phyloP scores from a whole-genome alignment of 2,113 vertebrate genomes.

The Procavia capensis region DNA sequence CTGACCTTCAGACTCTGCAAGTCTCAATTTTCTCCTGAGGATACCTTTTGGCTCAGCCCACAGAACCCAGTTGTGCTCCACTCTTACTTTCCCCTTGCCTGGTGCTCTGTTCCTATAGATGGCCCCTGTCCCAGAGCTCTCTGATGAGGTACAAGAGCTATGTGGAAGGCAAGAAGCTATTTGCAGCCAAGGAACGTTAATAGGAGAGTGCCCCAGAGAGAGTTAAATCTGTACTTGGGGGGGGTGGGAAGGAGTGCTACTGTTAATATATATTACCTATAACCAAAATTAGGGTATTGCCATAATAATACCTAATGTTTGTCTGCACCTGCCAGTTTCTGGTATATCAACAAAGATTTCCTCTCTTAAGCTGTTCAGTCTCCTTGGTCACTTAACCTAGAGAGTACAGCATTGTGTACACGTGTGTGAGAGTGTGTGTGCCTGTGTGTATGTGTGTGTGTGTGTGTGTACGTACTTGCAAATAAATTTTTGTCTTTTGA shows the following conservation, averaged over 20 bases:
- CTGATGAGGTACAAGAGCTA: neutral
- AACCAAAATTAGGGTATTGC: neutral
- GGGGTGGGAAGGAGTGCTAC: no score
- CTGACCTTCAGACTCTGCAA: neutral
- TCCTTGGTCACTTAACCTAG: neutral
- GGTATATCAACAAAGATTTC: neutral
- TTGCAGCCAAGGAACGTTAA: neutral
- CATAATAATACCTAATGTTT: neutral
- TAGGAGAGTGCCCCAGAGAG: neutral
- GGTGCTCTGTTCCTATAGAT: neutral
- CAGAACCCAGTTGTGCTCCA: neutral
- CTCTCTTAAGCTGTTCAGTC: neutral
- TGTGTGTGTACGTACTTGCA: no score
- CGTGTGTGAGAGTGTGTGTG: no score
- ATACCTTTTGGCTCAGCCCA: neutral
- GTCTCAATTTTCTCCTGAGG: neutral
- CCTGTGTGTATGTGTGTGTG: no score
- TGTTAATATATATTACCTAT: neutral
- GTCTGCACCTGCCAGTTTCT: neutral
- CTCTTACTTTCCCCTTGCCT: neutral
- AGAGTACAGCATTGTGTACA: neutral
- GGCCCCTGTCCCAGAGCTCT: neutral
- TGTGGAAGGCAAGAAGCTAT: neutral
- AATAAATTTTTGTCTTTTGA: slow-evolving; percentile 12
- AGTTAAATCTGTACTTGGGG: neutral